Conservation (phyloP, 2,113 vertebrate genomes). For the Murina feae region DNA sequence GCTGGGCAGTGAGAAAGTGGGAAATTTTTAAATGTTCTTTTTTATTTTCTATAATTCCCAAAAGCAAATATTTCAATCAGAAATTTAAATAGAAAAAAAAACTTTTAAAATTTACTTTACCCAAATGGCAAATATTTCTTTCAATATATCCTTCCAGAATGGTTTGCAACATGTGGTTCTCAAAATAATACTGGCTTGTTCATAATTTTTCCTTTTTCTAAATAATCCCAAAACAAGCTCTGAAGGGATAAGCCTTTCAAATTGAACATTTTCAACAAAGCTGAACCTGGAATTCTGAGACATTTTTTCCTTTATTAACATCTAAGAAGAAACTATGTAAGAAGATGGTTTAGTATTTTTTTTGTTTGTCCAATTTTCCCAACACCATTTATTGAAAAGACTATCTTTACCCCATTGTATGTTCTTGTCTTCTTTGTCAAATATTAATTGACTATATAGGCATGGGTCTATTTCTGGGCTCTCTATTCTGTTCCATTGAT, state of each 20-base stretch:
- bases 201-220: background rate
- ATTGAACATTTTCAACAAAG: constrained; percentile 4
- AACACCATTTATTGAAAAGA: background rate
- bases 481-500: background rate
- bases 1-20: background rate
- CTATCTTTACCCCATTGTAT: background rate
- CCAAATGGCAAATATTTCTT: constrained; percentile 18
- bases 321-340: background rate
- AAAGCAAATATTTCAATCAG: constrained; percentile 5
- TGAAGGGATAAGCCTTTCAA: constrained; percentile 1
- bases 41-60: constrained; percentile 1
- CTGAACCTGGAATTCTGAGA: background rate
- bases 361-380: background rate
- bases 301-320: constrained; percentile 23
- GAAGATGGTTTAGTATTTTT: background rate
- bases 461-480: background rate
- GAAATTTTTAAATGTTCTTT: constrained; percentile 23
- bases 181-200: constrained; percentile 29
- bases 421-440: background rate
- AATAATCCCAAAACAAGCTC: constrained; percentile 14
- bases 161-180: background rate
- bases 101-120: background rate
- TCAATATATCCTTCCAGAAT: background rate
- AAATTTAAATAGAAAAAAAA: background rate
- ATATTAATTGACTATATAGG: background rate